A percentile compares a stretch with the other conserved stretches of the same genome.
Evolutionary conservation across 2,113 vertebrate genomes (phyloP).

Genomic region (Poeciliopsis prolifica): DNA sequence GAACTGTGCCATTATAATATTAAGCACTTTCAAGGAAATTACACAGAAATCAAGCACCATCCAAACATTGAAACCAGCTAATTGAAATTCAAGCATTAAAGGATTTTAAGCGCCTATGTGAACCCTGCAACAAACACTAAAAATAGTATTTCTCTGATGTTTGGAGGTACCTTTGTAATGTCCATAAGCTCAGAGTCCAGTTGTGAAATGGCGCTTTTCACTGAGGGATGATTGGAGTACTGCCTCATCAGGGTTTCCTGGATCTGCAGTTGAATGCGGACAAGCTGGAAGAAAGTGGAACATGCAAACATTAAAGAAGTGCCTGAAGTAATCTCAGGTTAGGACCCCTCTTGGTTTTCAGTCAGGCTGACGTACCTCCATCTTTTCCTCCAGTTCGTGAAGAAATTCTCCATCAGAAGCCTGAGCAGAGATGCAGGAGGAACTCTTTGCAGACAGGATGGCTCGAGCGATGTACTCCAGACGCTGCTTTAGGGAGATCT

Average conservation of each 20-base stretch:
- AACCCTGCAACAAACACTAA: background rate
- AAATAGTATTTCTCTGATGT: background rate
- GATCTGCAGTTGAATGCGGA: constrained; percentile 96
- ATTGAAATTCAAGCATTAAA: no score
- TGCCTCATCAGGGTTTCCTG: constrained; percentile 90
- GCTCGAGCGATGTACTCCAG: constrained; percentile 95
- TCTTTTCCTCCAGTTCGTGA: constrained; percentile 96
- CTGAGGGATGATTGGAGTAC: constrained; percentile 91
- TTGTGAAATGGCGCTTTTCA: constrained; percentile 89
- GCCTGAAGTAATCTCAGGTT: background rate
- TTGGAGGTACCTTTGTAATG: constrained; percentile 88
- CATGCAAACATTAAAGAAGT: background rate
- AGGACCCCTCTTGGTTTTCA: background rate
- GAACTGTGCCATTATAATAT: no score
- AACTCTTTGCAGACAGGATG: constrained; percentile 97
- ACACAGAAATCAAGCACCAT: no score
- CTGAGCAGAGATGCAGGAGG: constrained; percentile 88
- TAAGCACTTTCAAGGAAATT: no score
- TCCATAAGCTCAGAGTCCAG: constrained; percentile 96
- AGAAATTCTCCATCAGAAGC: constrained; percentile 96
- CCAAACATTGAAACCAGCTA: no score
- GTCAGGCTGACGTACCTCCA: constrained; percentile 84
- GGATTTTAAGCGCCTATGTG: no score
- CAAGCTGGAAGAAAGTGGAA: constrained; percentile 80
- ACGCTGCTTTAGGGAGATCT: constrained; percentile 94